Evolutionary conservation across 2,113 vertebrate genomes (phyloP).

Genomic region (Hepsetus odoe): DNA sequence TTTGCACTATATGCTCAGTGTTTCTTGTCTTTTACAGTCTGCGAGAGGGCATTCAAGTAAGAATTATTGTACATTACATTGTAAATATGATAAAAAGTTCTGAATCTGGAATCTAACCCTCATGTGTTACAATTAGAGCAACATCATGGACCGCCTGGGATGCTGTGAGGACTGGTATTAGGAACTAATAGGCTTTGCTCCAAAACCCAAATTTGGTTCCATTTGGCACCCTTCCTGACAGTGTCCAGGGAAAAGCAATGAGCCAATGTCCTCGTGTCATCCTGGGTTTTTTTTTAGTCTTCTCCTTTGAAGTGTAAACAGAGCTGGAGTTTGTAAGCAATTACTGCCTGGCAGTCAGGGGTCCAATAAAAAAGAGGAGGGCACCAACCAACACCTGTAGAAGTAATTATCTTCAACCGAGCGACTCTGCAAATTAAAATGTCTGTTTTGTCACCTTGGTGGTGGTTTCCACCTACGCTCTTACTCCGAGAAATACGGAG

Average conservation of each 20-base stretch:
- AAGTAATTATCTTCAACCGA: conserved; percentile 48
- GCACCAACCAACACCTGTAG: conserved; percentile 32
- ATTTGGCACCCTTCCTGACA: background rate
- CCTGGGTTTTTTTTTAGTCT: background rate
- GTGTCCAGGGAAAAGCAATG: background rate
- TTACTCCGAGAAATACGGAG: conserved; percentile 21
- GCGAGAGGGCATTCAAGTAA: too few relatives aligned
- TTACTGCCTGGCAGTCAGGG: conserved; percentile 8
- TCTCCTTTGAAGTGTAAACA: conserved; percentile 42
- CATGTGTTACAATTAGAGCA: too few relatives aligned
- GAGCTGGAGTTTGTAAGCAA: conserved; percentile 27
- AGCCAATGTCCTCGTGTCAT: background rate
- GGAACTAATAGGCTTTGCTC: too few relatives aligned
- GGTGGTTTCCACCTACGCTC: conserved; percentile 30
- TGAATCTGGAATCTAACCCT: too few relatives aligned
- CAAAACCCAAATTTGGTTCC: background rate
- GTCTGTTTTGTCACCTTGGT: conserved; percentile 50
- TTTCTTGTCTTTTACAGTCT: too few relatives aligned
- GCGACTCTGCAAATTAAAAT: conserved; percentile 42
- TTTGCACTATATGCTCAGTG: too few relatives aligned
- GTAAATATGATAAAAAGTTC: too few relatives aligned
- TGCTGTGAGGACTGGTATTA: too few relatives aligned
- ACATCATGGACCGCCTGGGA: too few relatives aligned
- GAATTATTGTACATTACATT: too few relatives aligned
- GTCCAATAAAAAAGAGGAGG: conserved; percentile 31